Base-by-base conservation (phyloP, 2,888 invertebrate species). In the Cyrtodaria siliqua region DNA sequence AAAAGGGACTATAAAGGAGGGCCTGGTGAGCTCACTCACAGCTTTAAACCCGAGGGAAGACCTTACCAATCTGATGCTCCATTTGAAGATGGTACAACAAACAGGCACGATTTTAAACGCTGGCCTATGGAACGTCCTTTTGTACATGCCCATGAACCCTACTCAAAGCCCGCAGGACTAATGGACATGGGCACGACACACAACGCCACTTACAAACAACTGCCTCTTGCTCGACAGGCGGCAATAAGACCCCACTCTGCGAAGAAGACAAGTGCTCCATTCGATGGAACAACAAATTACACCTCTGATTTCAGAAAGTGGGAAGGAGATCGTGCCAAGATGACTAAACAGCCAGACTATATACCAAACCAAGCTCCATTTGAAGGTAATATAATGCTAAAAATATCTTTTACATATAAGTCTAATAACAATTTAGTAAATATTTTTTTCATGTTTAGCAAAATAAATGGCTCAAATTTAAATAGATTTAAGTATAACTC, bases 31-130 rank as follows among this genome's bases (percentile, higher is more conserved):
- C 88, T 86, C 52, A 81, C 85, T 33, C 77, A 79, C 26, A 90
- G 91, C 70, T 92, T 86, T 63, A 92, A 92, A 62, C 93, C 93
- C 0, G 88, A 87, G n/a, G 79, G 83, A 23, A 75, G 75, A 9
- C 90, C 92, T 4, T 92, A 88, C 82, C 84, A 86, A 33, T 92
- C 92, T 2, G 87, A 88, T 20, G 91, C 90, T 9, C 92, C 92
- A 3, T 89, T 93, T 44, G 89, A 92, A 27, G 92, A 86, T 68
- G 83, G 82, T 38, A 93, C 93, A 24, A 93, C 93, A 0, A 86
- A 90, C 67, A 86, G 89, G 66, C 80, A 85, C 62, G 92, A 93
- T 75, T 93, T 85, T 74, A 85, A 87, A 52, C 82, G 69, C 49
- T 89, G 89, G 89, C 85, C 87, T 49, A 79, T 84, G 9, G 87